These are phyloP conservation scores for Xenops minutus DNA, from an alignment of 2,797 vertebrate genomes.

Conservation along the genomic window DNA sequence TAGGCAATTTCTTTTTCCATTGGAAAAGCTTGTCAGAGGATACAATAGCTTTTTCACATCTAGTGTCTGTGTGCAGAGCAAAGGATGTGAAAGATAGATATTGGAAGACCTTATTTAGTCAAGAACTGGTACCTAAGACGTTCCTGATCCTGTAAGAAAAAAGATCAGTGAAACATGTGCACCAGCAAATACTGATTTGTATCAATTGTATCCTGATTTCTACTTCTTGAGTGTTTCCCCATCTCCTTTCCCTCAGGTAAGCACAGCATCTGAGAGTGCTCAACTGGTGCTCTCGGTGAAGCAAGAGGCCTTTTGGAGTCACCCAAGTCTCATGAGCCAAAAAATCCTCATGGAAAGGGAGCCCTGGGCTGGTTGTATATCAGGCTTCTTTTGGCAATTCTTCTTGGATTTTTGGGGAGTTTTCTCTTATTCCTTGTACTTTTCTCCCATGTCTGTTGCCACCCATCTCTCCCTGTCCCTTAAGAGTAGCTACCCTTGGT, in stretches of 20 bases:
- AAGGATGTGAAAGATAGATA: background rate
- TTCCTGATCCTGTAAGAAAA: background rate
- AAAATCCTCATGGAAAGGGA: background rate
- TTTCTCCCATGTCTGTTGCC: background rate
- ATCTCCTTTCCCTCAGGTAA: background rate
- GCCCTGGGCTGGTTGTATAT: too few relatives aligned
- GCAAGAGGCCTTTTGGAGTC: background rate
- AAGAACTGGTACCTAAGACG: background rate
- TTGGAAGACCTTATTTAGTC: background rate
- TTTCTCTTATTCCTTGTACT: background rate
- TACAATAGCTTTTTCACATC: background rate
- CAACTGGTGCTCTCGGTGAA: background rate
- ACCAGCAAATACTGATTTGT: background rate
- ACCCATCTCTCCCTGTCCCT: background rate
- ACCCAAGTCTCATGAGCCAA: accelerated
- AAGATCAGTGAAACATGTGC: background rate
- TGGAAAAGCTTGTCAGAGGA: background rate
- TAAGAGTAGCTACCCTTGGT: background rate
- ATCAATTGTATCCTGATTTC: background rate
- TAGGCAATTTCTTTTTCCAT: background rate
- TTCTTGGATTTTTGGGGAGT: too few relatives aligned
- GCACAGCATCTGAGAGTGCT: background rate
- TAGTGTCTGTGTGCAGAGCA: background rate
- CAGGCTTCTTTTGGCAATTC: background rate
- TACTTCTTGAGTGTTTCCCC: background rate